Evolutionary conservation across 2,888 invertebrate species (phyloP).

Genomic region (Melanotus villosus): DNA sequence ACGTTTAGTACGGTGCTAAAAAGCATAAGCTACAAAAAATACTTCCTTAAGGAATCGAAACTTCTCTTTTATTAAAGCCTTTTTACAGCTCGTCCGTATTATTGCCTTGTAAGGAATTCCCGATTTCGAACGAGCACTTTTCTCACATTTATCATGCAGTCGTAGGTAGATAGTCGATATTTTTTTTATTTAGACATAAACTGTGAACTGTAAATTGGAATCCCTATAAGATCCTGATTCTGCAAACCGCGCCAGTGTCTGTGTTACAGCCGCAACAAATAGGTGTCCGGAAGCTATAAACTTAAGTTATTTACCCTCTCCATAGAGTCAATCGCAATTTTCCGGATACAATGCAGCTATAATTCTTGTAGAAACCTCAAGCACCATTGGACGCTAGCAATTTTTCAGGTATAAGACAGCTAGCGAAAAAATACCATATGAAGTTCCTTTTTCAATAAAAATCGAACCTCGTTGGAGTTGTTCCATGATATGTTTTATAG

Average conservation of each 20-base stretch:
- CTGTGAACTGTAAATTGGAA: not conserved
- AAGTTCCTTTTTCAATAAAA: not conserved
- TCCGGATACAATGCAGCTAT: slow-evolving; percentile 18
- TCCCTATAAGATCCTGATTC: not conserved
- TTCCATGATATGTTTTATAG: too few species aligned
- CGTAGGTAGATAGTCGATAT: not conserved
- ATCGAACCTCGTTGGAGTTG: too few species aligned
- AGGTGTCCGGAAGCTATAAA: slow-evolving; percentile 42
- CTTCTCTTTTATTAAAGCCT: too few species aligned
- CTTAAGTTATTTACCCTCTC: slow-evolving; percentile 46
- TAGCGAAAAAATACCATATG: not conserved
- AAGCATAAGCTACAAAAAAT: slow-evolving; percentile 28
- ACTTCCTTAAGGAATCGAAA: too few species aligned
- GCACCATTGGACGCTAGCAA: slow-evolving; percentile 11
- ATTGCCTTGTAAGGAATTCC: not conserved
- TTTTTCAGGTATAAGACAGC: not conserved
- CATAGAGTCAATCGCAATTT: slow-evolving; percentile 44
- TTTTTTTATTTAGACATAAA: slow-evolving; percentile 1
- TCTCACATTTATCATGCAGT: slow-evolving; percentile 27
- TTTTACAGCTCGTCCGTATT: not conserved
- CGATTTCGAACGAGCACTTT: not conserved
- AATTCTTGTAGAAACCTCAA: slow-evolving; percentile 18
- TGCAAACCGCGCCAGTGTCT: not conserved
- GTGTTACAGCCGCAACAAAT: slow-evolving; percentile 12
- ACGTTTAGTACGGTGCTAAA: slow-evolving; percentile 34